These are phyloP conservation scores for Lineus longissimus DNA, from an alignment of 1,140 invertebrate species.

Conservation along the genomic window DNA sequence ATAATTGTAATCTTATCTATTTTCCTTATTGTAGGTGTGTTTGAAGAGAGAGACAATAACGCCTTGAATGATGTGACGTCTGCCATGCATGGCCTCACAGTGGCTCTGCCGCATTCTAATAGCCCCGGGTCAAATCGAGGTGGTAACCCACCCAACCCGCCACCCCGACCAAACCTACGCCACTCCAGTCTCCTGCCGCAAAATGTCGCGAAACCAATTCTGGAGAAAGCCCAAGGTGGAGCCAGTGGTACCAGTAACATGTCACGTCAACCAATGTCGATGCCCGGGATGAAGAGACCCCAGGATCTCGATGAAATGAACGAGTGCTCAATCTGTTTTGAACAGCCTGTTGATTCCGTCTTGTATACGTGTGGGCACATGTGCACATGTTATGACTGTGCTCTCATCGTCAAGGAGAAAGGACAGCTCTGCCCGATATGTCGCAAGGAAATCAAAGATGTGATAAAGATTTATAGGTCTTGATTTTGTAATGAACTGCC, in stretches of 20 bases:
- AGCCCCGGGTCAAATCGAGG: too few species aligned
- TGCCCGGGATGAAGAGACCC: neutral
- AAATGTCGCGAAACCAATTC: too few species aligned
- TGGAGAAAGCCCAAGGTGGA: neutral
- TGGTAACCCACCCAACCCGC: too few species aligned
- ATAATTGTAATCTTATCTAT: too few species aligned
- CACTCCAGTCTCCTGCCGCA: too few species aligned
- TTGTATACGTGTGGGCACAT: slow-evolving; percentile 96
- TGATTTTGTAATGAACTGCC: slow-evolving; percentile 55
- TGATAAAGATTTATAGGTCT: slow-evolving; percentile 90
- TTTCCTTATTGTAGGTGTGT: neutral
- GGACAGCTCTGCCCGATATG: slow-evolving; percentile 88
- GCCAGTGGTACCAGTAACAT: neutral
- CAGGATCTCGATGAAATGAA: slow-evolving; percentile 12
- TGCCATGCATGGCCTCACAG: too few species aligned
- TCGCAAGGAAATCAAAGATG: slow-evolving; percentile 84
- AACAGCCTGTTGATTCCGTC: slow-evolving; percentile 85
- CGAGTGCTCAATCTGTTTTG: slow-evolving; percentile 94
- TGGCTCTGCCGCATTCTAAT: too few species aligned
- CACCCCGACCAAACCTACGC: too few species aligned
- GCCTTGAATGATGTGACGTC: neutral
- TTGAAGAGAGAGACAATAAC: neutral
- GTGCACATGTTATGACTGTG: slow-evolving; percentile 98
- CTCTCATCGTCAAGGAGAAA: slow-evolving; percentile 83
- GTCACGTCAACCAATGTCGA: neutral